phyloP scores from a whole-genome alignment of 92 coral and sea anemone genomes.

The Chrysogorgia sp. region DNA sequence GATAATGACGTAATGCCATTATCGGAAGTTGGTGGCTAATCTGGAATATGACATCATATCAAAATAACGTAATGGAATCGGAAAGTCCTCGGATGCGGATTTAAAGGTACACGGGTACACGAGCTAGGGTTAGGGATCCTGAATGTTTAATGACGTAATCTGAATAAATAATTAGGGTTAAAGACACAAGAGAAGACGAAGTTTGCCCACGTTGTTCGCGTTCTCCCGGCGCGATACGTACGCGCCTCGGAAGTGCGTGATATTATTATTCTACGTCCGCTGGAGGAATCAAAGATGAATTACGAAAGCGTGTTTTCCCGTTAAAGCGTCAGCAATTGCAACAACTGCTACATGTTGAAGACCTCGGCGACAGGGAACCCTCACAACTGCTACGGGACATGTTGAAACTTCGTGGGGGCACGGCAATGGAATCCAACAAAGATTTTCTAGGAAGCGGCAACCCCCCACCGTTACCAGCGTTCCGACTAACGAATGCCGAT shows the following conservation, averaged over 20 bases:
- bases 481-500: no score
- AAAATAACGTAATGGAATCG: no score
- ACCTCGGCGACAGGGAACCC: constrained; percentile 60
- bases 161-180: no score
- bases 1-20: no score
- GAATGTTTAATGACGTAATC: no score
- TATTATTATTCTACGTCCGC: constrained; percentile 37
- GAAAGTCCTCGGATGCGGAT: no score
- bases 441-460: constrained; percentile 6
- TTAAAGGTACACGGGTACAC: no score
- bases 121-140: no score
- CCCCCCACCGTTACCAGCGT: neutral
- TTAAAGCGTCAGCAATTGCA: constrained; percentile 50
- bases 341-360: constrained; percentile 57
- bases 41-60: no score
- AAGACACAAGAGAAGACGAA: no score
- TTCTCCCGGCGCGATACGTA: constrained; percentile 54
- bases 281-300: constrained; percentile 33
- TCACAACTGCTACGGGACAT: constrained; percentile 52
- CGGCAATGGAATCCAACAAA: constrained; percentile 20
- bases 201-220: constrained; percentile 54
- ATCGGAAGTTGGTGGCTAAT: no score
- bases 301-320: constrained; percentile 45
- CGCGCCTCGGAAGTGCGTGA: constrained; percentile 64
- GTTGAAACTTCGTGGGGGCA: constrained; percentile 26